These are phyloP conservation scores for Podarcis siculus DNA, from an alignment of 2,797 vertebrate species.

Conservation along the genomic window DNA sequence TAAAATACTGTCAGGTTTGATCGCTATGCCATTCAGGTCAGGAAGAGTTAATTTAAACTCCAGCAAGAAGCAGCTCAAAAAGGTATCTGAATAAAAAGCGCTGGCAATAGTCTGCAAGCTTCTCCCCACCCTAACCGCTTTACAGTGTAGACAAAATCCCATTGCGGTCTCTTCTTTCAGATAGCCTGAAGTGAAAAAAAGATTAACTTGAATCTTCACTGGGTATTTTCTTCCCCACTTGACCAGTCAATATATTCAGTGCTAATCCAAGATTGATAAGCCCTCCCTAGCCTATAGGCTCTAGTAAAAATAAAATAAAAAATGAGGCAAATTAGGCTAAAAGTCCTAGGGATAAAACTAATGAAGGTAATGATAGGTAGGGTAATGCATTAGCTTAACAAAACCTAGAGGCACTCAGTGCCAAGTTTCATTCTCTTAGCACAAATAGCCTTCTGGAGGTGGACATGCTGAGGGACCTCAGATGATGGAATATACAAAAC, in stretches of 20 bases:
- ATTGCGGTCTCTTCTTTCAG: slow-evolving; percentile 11
- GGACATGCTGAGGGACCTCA: not conserved
- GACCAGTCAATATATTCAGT: slow-evolving; percentile 25
- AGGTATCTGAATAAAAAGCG: not conserved
- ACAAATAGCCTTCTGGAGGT: slow-evolving; percentile 10
- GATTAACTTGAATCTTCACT: not conserved
- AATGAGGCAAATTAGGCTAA: slow-evolving; percentile 14
- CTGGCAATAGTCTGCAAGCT: not conserved
- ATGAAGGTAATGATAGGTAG: not conserved
- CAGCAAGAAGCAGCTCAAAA: not conserved
- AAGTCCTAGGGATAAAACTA: slow-evolving; percentile 1
- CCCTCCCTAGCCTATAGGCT: slow-evolving; percentile 37
- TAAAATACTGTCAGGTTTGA: slow-evolving; percentile 25
- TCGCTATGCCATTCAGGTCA: slow-evolving; percentile 1
- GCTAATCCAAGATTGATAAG: slow-evolving; percentile 49
- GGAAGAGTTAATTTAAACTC: slow-evolving; percentile 26
- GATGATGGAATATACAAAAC: slow-evolving; percentile 8
- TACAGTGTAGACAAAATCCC: slow-evolving; percentile 8
- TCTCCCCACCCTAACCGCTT: not conserved
- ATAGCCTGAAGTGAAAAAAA: slow-evolving; percentile 9
- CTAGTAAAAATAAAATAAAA: not conserved
- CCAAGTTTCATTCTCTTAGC: not conserved
- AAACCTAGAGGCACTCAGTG: not conserved
- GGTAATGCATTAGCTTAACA: not conserved
- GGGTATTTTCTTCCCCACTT: slow-evolving; percentile 28